These are phyloP conservation scores for Poeciliopsis prolifica DNA, from an alignment of 2,113 vertebrate genomes.

Conservation along the genomic window DNA sequence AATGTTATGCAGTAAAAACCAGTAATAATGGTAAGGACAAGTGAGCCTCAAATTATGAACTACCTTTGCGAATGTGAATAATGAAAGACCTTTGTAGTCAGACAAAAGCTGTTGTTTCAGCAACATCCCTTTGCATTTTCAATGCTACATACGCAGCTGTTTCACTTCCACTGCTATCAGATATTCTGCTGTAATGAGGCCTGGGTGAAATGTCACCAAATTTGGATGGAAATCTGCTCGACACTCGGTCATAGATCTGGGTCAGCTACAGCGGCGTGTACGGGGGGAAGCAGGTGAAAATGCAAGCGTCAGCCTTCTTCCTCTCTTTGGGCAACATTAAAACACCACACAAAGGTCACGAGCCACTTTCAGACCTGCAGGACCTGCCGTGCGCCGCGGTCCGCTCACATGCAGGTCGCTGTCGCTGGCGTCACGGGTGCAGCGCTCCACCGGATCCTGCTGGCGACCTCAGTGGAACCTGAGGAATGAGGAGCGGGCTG, in stretches of 20 bases:
- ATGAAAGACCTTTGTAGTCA: neutral
- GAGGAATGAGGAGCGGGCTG: constrained; percentile 53
- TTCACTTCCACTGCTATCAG: neutral
- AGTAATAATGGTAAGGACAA: neutral
- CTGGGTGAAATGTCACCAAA: neutral
- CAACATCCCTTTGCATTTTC: neutral
- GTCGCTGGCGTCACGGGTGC: constrained; percentile 33
- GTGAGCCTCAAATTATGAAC: neutral
- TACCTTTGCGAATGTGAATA: neutral
- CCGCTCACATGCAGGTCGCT: constrained; percentile 1
- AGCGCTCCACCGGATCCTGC: constrained; percentile 32
- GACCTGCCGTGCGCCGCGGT: constrained; percentile 1
- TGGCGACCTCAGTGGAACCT: constrained; percentile 52
- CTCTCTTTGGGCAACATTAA: neutral
- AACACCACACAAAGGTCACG: constrained; percentile 20
- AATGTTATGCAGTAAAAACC: neutral
- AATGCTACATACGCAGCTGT: neutral
- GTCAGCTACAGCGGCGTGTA: neutral
- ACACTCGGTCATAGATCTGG: constrained; percentile 11
- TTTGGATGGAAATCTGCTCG: constrained; percentile 8
- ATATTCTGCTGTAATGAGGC: neutral
- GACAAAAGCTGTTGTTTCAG: neutral
- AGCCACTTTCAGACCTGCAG: constrained; percentile 22
- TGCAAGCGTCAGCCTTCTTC: neutral
- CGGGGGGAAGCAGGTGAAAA: constrained; percentile 17